Evolutionary conservation across 2,113 vertebrate genomes (phyloP).

Genomic region (Prietella phreatophila): DNA sequence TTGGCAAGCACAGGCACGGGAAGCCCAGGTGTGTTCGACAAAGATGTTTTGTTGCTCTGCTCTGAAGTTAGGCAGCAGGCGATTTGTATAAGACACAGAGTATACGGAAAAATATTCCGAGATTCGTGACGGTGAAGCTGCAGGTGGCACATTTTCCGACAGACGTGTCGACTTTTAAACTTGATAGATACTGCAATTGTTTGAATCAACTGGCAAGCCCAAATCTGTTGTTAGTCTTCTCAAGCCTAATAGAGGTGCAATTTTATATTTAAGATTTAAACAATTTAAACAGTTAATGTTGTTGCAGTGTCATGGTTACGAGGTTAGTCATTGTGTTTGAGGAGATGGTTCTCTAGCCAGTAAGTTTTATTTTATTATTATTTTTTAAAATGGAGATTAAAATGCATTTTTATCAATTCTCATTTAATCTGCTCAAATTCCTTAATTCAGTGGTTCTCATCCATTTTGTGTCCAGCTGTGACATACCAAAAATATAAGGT

Average conservation of each 20-base stretch:
- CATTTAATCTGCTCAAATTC: background rate
- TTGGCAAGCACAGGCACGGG: background rate
- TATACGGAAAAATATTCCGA: background rate
- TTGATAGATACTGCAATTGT: no score
- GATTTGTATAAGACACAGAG: background rate
- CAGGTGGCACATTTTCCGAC: background rate
- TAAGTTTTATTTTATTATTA: background rate
- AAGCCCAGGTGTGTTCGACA: background rate
- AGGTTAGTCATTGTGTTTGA: background rate
- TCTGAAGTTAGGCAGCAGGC: background rate
- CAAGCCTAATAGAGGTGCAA: no score
- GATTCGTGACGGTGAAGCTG: no score
- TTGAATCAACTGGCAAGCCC: background rate
- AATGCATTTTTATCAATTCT: background rate
- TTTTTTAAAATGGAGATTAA: no score
- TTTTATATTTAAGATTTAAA: no score
- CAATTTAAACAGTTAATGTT: no score
- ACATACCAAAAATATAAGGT: no score
- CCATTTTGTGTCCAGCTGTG: no score
- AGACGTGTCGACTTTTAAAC: background rate
- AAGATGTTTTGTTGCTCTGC: background rate
- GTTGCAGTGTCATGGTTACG: background rate
- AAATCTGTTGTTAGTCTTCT: background rate
- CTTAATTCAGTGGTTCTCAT: background rate
- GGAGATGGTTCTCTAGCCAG: background rate